These are phyloP conservation scores for Flexamia atlantica DNA, from an alignment of 2,888 invertebrate species.

Conservation along the genomic window DNA sequence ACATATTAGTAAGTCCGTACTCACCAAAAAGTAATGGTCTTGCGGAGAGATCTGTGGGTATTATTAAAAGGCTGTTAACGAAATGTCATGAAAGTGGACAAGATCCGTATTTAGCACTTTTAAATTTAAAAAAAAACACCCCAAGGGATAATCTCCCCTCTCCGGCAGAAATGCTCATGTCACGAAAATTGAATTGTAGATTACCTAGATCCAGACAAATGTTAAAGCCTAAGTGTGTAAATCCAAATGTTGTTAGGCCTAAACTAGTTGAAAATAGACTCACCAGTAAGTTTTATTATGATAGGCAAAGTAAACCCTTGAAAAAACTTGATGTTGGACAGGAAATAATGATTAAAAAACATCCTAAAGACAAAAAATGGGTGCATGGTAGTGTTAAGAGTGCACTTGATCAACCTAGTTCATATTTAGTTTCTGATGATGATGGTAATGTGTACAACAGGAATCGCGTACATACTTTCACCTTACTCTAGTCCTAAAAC, in stretches of 20 bases:
- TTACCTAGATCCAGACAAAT: slow-evolving; percentile 37
- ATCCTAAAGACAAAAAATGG: slow-evolving; percentile 38
- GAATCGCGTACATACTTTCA: slow-evolving; percentile 13
- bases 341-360: slow-evolving; percentile 47
- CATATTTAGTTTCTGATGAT: slow-evolving; percentile 39
- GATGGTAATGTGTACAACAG: slow-evolving; percentile 21
- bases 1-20: slow-evolving; percentile 52
- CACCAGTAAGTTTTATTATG: slow-evolving; percentile 30
- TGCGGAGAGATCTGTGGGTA: slow-evolving; percentile 55
- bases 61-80: slow-evolving; percentile 34
- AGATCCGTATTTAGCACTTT: slow-evolving; percentile 56
- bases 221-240: slow-evolving; percentile 23
- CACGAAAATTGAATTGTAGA: slow-evolving; percentile 51
- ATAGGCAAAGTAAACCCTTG: slow-evolving; percentile 33
- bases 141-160: slow-evolving; percentile 49
- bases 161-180: slow-evolving; percentile 54
- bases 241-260: slow-evolving; percentile 15
- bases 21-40: slow-evolving; percentile 55
- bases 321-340: slow-evolving; percentile 30
- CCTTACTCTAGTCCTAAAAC: slow-evolving; percentile 1
- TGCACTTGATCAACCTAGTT: slow-evolving; percentile 31
- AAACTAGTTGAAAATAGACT: not conserved
- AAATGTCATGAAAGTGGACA: slow-evolving; percentile 51
- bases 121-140: slow-evolving; percentile 53
- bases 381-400: slow-evolving; percentile 32